Evolutionary conservation across 2,888 invertebrate genomes (phyloP), one percentile per base, ranked within the genome.

Genomic region (Hydroisotoma schaefferi): DNA sequence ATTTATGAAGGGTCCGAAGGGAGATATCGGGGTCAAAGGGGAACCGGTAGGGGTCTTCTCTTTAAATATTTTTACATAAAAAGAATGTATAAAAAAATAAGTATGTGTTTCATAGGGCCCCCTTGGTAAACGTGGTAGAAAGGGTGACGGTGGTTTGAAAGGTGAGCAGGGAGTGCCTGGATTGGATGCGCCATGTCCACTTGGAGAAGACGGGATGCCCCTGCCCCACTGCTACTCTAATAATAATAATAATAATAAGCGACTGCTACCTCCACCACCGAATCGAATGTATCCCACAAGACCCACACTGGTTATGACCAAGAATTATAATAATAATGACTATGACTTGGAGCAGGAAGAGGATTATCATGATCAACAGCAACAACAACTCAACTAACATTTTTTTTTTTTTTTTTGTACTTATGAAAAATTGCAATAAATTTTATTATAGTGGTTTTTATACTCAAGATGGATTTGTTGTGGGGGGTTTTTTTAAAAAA

Each of bases 161-260:
- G 95, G 95, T 59, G 94, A 94, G 27, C 69, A 66, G 82, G 97
- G 97, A 72, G 94, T 94, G 71, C 97, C 95, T 33, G 97, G 97
- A 37, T 81, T 98, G 74, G 97, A 98, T 80, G 98, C 98, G 46
- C 97, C 97, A n/a, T 98, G 98, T 81, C 98, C 98, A 69, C 81
- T 95, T 60, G 98, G 94, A 59, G 86, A 88, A 53, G 95, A 98
- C 79, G 98, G 98, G 65, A 83, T 97, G 75, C 97, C 97, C 65
- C 80, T 98, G 74, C 92, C 94, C 15, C 61, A 61, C 22, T 67
- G 67, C 37, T 8, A 5, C 5, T 15, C 5, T 4, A 5, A 15
- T 5, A 20, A 20, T 40, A 33, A 33, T 33, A 33, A 6, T 10
- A 33, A 33, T 33, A 40, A 40, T 15, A 40, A 40, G 5, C 40